A percentile compares a stretch with the other conserved stretches of the same genome.
phyloP scores from a whole-genome alignment of 2,113 vertebrate genomes.

The Chauna torquata region DNA sequence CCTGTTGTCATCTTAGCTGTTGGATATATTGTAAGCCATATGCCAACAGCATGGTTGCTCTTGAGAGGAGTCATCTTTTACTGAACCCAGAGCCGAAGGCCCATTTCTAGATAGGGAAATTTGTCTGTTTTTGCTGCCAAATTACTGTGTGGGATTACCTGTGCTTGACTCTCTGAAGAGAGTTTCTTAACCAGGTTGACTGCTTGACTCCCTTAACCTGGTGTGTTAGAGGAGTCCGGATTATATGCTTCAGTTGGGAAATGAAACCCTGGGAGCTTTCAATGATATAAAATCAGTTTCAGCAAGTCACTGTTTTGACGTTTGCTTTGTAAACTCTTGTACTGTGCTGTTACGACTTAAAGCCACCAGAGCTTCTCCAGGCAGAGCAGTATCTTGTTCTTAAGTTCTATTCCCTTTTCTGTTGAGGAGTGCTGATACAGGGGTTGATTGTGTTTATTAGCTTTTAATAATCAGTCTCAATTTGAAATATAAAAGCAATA shows the following conservation, averaged over 20 bases:
- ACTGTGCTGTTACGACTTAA: neutral
- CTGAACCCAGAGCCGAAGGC: neutral
- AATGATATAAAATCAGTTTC: neutral
- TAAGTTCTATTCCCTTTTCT: neutral
- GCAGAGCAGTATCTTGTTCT: neutral
- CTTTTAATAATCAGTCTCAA: neutral
- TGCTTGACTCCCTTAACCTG: neutral
- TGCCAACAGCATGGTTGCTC: neutral
- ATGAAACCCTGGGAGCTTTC: neutral
- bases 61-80: neutral
- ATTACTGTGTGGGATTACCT: accelerated
- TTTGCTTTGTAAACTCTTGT: neutral
- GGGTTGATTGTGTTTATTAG: neutral
- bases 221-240: neutral
- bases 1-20: neutral
- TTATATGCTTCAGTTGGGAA: neutral
- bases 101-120: too few relatives aligned
- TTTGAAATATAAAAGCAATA: neutral
- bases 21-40: neutral
- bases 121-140: neutral
- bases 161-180: neutral
- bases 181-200: too few relatives aligned
- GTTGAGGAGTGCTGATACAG: neutral
- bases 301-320: neutral
- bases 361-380: neutral